Evolutionary conservation across 1,140 invertebrate species (phyloP).

Genomic region (Nephila pilipes): DNA sequence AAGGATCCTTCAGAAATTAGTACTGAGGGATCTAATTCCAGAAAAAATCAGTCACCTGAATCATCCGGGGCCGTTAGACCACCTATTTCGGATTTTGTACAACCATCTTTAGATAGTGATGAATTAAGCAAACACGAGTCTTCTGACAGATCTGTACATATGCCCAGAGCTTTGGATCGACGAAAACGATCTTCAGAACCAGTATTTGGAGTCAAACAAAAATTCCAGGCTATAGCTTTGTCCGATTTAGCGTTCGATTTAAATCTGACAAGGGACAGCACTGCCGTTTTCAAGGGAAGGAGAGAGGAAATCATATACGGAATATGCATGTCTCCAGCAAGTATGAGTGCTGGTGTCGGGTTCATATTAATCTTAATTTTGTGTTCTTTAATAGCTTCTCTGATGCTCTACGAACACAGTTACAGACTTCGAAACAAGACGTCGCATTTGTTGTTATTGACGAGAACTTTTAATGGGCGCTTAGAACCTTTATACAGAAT

Average conservation of each 20-base stretch:
- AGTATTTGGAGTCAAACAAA: constrained; percentile 92
- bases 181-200: constrained; percentile 84
- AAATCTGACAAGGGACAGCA: constrained; percentile 87
- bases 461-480: constrained; percentile 52
- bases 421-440: constrained; percentile 57
- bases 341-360: constrained; percentile 85
- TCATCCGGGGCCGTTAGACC: constrained; percentile 10
- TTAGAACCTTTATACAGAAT: constrained; percentile 63
- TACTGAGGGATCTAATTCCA: neutral
- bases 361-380: constrained; percentile 67
- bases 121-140: constrained; percentile 82
- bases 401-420: constrained; percentile 55
- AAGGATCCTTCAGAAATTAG: neutral
- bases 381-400: constrained; percentile 65
- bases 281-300: constrained; percentile 87
- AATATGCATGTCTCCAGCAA: constrained; percentile 93
- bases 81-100: constrained; percentile 44
- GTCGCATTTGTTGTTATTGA: constrained; percentile 54
- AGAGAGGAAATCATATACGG: constrained; percentile 89
- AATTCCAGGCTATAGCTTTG: constrained; percentile 93
- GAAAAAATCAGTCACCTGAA: neutral
- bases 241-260: constrained; percentile 94
- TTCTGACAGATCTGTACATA: constrained; percentile 77
- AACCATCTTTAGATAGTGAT: constrained; percentile 28
- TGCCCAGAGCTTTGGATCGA: constrained; percentile 80